A percentile compares a stretch with the other conserved stretches of the same genome.
These are phyloP conservation scores for Aldabrachelys gigantea DNA, from an alignment of 2,113 vertebrate genomes.

Conservation along the genomic window DNA sequence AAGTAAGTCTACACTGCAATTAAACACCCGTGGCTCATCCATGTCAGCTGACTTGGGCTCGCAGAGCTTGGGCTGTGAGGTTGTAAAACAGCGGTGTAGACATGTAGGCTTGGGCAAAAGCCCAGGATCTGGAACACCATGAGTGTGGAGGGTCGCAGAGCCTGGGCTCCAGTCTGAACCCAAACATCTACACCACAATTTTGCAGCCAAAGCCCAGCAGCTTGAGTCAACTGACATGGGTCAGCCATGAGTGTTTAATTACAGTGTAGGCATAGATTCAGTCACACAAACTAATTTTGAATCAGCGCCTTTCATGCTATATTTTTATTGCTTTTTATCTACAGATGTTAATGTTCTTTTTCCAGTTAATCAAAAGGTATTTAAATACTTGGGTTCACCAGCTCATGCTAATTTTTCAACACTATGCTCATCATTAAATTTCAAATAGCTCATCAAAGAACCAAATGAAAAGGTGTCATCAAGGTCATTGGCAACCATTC, in stretches of 20 bases:
- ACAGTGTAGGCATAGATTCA: background rate
- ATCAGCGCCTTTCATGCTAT: background rate
- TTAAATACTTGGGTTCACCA: background rate
- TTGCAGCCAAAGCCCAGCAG: too few species aligned
- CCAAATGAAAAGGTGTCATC: background rate
- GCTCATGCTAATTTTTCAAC: background rate
- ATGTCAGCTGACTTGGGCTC: too few species aligned
- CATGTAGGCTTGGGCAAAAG: too few species aligned
- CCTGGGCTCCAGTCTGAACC: too few species aligned
- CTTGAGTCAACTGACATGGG: too few species aligned
- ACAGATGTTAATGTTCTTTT: accelerated
- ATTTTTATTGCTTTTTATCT: background rate
- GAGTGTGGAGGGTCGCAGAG: too few species aligned
- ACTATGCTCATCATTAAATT: background rate
- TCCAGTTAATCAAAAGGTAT: background rate
- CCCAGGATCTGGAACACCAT: too few species aligned
- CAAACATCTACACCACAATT: too few species aligned
- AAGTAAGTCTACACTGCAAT: too few species aligned
- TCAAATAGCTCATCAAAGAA: background rate
- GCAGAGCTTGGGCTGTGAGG: too few species aligned
- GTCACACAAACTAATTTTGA: background rate
- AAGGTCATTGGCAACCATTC: background rate
- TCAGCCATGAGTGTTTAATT: background rate
- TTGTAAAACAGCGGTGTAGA: too few species aligned
- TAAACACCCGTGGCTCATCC: too few species aligned